phyloP scores from a whole-genome alignment of 2,797 vertebrate genomes.

The Vultur gryphus region DNA sequence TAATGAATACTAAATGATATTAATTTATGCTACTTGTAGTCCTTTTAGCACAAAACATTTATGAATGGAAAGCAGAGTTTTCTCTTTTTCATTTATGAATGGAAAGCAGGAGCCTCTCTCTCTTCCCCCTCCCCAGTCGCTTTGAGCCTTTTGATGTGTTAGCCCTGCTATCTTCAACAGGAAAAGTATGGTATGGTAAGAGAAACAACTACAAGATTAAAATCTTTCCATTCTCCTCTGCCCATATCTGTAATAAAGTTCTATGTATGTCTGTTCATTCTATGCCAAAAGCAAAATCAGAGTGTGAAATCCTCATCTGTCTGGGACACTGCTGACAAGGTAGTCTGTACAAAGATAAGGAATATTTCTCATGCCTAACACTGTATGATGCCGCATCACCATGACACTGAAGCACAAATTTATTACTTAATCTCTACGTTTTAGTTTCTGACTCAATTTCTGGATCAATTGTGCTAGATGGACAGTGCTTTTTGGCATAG shows the following conservation, averaged over 20 bases:
- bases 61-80: neutral
- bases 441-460: neutral
- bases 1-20: neutral
- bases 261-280: neutral
- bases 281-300: neutral
- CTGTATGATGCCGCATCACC: neutral
- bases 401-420: neutral
- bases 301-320: neutral
- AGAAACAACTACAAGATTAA: neutral
- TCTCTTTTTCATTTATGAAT: neutral
- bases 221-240: neutral
- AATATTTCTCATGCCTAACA: neutral
- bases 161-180: neutral
- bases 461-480: neutral
- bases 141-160: neutral
- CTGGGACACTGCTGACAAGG: neutral
- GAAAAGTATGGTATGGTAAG: neutral
- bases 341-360: neutral
- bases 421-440: neutral
- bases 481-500: neutral
- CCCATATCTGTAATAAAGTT: neutral
- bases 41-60: neutral
- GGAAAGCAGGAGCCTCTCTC: neutral
- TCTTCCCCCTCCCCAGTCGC: neutral
- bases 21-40: neutral